phyloP scores from a whole-genome alignment of 1,140 invertebrate genomes.

The Nixonia krombeini region DNA sequence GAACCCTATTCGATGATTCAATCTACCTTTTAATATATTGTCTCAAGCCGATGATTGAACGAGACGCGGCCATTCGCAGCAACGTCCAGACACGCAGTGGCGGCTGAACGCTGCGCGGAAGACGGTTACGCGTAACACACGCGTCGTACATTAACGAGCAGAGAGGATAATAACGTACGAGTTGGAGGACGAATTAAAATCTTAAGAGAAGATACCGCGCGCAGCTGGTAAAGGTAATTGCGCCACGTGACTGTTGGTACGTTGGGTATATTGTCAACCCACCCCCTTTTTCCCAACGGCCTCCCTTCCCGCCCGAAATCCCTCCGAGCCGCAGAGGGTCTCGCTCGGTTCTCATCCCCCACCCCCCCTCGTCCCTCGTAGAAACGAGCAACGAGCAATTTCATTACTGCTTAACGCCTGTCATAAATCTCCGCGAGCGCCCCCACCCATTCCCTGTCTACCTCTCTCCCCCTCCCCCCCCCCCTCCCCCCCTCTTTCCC shows the following conservation, averaged over 20 bases:
- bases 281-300: no score
- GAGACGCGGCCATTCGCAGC: no score
- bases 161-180: constrained; percentile 22
- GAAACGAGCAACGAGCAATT: constrained; percentile 72
- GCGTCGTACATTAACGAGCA: constrained; percentile 22
- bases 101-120: not conserved
- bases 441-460: constrained; percentile 43
- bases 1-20: no score
- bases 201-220: constrained; percentile 33
- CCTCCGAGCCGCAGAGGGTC: constrained; percentile 18
- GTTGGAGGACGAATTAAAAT: constrained; percentile 50
- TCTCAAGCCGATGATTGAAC: no score
- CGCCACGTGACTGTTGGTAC: constrained; percentile 49
- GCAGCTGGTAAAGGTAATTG: constrained; percentile 52
- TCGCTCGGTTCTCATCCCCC: constrained; percentile 35
- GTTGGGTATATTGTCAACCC: constrained; percentile 43
- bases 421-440: constrained; percentile 69
- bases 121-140: constrained; percentile 26
- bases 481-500: constrained; percentile 15
- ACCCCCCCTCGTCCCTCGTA: constrained; percentile 41
- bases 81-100: no score
- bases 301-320: constrained; percentile 11
- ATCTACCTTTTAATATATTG: no score
- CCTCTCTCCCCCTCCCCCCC: constrained; percentile 17
- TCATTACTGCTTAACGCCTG: constrained; percentile 73